These are phyloP conservation scores for Platyscapa corneri DNA, from an alignment of 1,140 invertebrate species.

Conservation along the genomic window DNA sequence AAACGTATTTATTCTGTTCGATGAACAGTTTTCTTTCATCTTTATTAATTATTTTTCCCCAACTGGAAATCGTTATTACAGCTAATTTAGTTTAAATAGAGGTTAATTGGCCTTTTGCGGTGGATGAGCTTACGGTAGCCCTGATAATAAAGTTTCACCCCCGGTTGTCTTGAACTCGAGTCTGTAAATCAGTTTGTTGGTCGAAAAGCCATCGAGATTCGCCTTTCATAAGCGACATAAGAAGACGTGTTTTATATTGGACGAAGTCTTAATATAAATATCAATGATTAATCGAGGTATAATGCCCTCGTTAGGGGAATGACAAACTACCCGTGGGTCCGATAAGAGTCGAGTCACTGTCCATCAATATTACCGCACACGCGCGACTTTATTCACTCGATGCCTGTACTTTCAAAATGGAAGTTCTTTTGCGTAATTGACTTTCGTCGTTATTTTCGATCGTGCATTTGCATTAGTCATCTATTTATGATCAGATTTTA, in stretches of 20 bases:
- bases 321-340: conserved; percentile 62
- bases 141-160: conserved; percentile 34
- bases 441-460: conserved; percentile 45
- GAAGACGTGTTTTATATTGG: conserved; percentile 58
- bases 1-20: background rate
- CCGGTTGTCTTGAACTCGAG: background rate
- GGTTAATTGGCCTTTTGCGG: conserved; percentile 1
- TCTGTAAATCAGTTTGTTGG: background rate
- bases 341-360: conserved; percentile 66
- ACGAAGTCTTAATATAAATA: conserved; percentile 68
- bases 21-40: no score
- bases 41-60: no score
- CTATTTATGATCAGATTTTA: conserved; percentile 3
- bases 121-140: background rate
- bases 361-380: conserved; percentile 63
- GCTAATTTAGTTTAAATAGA: conserved; percentile 29
- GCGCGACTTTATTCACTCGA: background rate
- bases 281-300: conserved; percentile 69
- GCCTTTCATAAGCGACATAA: background rate
- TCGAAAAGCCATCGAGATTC: background rate
- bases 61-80: background rate
- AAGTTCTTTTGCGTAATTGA: conserved; percentile 18
- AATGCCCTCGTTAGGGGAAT: conserved; percentile 65
- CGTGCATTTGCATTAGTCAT: background rate
- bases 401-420: conserved; percentile 2